Conservation (phyloP, 2,888 invertebrate genomes). For the Chorisops tibialis region DNA sequence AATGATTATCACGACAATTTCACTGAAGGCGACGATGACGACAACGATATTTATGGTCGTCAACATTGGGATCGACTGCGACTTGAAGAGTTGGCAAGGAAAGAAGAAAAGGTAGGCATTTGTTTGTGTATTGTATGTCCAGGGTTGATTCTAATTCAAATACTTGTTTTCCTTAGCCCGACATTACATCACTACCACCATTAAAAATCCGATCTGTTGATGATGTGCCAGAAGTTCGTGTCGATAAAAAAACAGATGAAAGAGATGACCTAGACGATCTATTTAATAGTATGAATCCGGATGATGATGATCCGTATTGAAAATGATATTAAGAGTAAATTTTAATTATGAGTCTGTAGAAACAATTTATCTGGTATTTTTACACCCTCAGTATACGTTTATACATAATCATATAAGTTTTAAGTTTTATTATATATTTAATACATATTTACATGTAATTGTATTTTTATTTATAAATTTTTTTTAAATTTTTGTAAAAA, state of each 20-base stretch:
- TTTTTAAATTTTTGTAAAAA: no score
- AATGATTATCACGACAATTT: constrained; percentile 32
- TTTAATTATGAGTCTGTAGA: no score
- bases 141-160: background rate
- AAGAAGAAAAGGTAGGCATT: constrained; percentile 30
- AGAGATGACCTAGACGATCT: constrained; percentile 38
- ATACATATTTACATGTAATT: no score
- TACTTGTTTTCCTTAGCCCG: constrained; percentile 13
- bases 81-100: constrained; percentile 29
- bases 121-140: background rate
- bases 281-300: constrained; percentile 39
- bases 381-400: no score
- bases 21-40: constrained; percentile 35
- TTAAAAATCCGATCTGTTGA: background rate
- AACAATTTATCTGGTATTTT: no score
- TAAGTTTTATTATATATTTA: no score
- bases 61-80: constrained; percentile 30
- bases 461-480: no score
- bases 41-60: constrained; percentile 15
- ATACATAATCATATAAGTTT: no score
- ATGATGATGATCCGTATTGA: constrained; percentile 37
- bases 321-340: no score
- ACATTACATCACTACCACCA: constrained; percentile 20
- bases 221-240: background rate
- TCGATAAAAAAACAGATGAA: background rate